Percentiles rank a stretch among this genome's conserved stretches.
These are phyloP conservation scores for Liodrosophila aerea DNA, from an alignment of 2,888 invertebrate genomes.

Conservation along the genomic window DNA sequence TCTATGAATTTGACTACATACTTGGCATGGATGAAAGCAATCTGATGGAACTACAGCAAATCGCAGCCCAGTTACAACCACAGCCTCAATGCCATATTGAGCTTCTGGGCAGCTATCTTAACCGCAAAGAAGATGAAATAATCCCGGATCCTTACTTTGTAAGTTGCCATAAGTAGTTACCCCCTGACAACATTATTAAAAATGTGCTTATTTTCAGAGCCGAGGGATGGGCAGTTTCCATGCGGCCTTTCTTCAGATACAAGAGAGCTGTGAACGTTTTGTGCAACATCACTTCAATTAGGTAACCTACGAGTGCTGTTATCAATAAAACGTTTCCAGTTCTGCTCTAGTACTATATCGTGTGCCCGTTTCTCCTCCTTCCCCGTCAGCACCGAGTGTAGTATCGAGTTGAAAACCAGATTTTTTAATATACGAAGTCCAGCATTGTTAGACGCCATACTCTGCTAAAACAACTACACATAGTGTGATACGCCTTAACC, in stretches of 20 bases:
- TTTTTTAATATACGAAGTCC: no score
- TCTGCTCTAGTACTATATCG: no score
- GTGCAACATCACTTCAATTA: slow-evolving; percentile 37
- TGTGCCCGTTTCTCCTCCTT: no score
- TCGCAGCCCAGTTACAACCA: slow-evolving; percentile 83
- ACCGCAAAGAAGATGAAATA: slow-evolving; percentile 87
- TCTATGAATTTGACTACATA: slow-evolving; percentile 90
- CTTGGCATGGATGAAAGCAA: slow-evolving; percentile 97
- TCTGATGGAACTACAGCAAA: slow-evolving; percentile 86
- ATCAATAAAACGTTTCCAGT: no score
- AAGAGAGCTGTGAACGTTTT: slow-evolving; percentile 66
- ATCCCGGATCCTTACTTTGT: slow-evolving; percentile 96
- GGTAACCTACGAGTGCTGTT: not conserved
- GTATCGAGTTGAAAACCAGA: no score
- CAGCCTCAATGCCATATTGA: slow-evolving; percentile 87
- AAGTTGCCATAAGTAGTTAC: slow-evolving; percentile 76
- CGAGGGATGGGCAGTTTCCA: slow-evolving; percentile 72
- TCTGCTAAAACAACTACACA: no score
- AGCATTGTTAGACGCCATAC: no score
- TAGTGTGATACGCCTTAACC: no score
- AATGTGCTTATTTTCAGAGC: slow-evolving; percentile 51
- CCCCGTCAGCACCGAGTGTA: no score
- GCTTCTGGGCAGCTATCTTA: slow-evolving; percentile 92
- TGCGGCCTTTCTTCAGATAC: slow-evolving; percentile 69
- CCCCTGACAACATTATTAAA: not conserved